Evolutionary conservation across 1,140 invertebrate species (phyloP).

Genomic region (Dermatophagoides farinae): DNA sequence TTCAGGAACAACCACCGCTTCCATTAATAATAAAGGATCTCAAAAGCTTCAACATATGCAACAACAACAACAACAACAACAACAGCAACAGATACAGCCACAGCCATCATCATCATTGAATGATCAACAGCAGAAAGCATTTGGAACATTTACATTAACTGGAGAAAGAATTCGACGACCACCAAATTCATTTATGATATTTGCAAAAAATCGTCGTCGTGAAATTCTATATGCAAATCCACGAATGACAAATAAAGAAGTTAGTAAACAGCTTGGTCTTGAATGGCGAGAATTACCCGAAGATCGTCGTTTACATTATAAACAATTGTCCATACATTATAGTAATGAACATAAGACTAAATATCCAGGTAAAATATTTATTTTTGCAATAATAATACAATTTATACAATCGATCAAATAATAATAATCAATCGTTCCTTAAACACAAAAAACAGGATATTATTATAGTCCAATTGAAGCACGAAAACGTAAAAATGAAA

Average conservation of each 20-base stretch:
- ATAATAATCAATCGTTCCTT: background rate
- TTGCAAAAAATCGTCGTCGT: slow-evolving; percentile 39
- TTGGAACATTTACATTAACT: background rate
- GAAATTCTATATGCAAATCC: slow-evolving; percentile 34
- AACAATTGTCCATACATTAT: slow-evolving; percentile 33
- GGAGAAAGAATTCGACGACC: slow-evolving; percentile 32
- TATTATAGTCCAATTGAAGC: slow-evolving; percentile 15
- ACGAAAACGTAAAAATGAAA: slow-evolving; percentile 10
- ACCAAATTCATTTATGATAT: slow-evolving; percentile 43
- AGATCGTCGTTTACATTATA: slow-evolving; percentile 33
- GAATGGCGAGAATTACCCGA: slow-evolving; percentile 30
- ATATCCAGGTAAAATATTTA: slow-evolving; percentile 34
- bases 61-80: too few species aligned
- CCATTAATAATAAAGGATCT: too few species aligned
- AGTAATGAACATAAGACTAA: slow-evolving; percentile 39
- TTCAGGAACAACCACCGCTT: too few species aligned
- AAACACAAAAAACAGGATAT: slow-evolving; percentile 6
- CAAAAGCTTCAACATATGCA: too few species aligned
- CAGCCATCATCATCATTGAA: too few species aligned
- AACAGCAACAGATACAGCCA: too few species aligned
- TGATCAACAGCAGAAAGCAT: background rate
- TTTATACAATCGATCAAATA: background rate
- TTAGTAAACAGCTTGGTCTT: slow-evolving; percentile 35
- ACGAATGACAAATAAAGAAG: slow-evolving; percentile 38
- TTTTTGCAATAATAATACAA: background rate